Percentiles rank a stretch among this genome's conserved stretches.
Conservation (phyloP, 1,140 invertebrate species). For the Drosophila biarmipes region DNA sequence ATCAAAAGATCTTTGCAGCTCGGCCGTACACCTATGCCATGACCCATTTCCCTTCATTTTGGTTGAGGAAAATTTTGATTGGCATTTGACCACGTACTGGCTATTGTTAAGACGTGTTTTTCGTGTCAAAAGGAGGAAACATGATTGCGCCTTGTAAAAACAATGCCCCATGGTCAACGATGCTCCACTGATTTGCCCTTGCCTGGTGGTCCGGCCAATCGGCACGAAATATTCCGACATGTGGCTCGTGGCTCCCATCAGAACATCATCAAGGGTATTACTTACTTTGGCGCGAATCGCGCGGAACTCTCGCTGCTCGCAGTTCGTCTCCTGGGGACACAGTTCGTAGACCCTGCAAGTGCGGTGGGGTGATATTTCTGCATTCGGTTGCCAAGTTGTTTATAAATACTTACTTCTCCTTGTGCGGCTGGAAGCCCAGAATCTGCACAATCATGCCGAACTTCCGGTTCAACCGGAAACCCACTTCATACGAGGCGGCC, state of each 20-base stretch:
- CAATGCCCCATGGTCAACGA: conserved; percentile 38
- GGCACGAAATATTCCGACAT: conserved; percentile 58
- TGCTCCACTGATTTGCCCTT: conserved; percentile 18
- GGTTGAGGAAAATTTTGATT: conserved; percentile 21
- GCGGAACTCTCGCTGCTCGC: conserved; percentile 77
- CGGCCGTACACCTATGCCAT: conserved; percentile 4
- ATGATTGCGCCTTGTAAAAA: conserved; percentile 49
- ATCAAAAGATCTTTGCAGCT: background rate
- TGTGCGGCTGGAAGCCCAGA: conserved; percentile 76
- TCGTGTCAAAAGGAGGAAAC: conserved; percentile 58
- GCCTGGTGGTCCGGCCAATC: conserved; percentile 25
- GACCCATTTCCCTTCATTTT: background rate
- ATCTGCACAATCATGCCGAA: conserved; percentile 83
- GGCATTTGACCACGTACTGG: conserved; percentile 48
- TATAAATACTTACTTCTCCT: conserved; percentile 79
- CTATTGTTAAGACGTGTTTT: conserved; percentile 60
- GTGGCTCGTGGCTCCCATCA: conserved; percentile 39
- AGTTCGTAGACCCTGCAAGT: conserved; percentile 75
- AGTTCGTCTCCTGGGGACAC: conserved; percentile 77
- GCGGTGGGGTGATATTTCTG: conserved; percentile 7
- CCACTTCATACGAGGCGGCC: conserved; percentile 57
- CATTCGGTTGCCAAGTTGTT: conserved; percentile 43
- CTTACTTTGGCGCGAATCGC: conserved; percentile 80
- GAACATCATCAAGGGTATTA: conserved; percentile 28
- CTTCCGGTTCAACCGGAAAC: conserved; percentile 79